phyloP scores from a whole-genome alignment of 2,113 vertebrate genomes.

The Alouatta palliata region DNA sequence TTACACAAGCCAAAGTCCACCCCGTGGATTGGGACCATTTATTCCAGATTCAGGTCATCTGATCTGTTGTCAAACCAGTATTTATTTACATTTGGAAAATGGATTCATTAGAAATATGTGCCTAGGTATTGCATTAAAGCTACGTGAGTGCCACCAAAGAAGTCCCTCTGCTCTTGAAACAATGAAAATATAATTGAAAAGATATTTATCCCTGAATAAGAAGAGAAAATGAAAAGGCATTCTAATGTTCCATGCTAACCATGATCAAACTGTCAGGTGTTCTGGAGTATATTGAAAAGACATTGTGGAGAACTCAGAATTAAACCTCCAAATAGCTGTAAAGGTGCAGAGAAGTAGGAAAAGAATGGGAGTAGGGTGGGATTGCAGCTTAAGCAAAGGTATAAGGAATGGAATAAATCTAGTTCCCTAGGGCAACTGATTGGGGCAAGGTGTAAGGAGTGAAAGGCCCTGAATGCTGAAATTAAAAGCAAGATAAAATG shows the following conservation, averaged over 20 bases:
- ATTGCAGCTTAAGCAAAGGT: neutral
- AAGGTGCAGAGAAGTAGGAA: neutral
- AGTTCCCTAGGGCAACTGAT: neutral
- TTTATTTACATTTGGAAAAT: slow-evolving; percentile 40
- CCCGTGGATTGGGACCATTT: neutral
- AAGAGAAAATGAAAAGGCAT: neutral
- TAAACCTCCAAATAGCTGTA: neutral
- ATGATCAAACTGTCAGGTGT: neutral
- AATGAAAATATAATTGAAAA: neutral
- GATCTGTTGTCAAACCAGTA: neutral
- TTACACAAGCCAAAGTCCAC: neutral
- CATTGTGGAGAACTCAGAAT: slow-evolving; percentile 26
- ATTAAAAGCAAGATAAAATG: slow-evolving; percentile 16
- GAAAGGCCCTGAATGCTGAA: neutral
- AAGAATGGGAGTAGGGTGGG: too few relatives aligned
- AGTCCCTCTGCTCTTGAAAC: neutral
- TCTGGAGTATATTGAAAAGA: neutral
- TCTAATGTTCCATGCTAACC: neutral
- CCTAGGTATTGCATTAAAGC: neutral
- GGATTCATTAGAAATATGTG: neutral
- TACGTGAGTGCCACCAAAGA: neutral
- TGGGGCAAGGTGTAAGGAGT: neutral
- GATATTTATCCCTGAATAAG: neutral
- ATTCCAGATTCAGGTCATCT: slow-evolving; percentile 38
- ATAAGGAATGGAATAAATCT: neutral